Conservation (phyloP, 2,888 invertebrate genomes). For the Diarsia brunnea region DNA sequence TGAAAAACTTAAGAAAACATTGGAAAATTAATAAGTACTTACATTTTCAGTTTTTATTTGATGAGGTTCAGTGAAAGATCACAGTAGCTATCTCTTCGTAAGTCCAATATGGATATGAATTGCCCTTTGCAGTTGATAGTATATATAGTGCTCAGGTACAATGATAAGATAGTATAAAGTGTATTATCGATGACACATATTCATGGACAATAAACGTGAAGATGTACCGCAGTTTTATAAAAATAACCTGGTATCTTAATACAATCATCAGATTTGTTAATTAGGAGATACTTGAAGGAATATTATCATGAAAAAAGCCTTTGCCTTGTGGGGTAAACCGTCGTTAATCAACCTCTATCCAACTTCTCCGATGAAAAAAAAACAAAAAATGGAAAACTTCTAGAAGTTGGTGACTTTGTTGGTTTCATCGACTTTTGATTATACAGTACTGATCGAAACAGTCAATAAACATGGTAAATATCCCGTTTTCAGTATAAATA, state of each 20-base stretch:
- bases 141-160: not conserved
- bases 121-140: not conserved
- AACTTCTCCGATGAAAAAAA: no score
- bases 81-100: slow-evolving; percentile 1
- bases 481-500: no score
- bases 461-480: no score
- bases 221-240: not conserved
- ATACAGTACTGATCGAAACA: no score
- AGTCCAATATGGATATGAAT: not conserved
- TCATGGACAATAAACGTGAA: not conserved
- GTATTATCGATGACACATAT: slow-evolving; percentile 8
- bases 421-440: no score
- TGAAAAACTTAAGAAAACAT: not conserved
- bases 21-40: not conserved
- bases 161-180: slow-evolving; percentile 2
- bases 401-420: no score
- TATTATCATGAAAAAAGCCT: not conserved
- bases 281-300: not conserved
- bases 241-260: slow-evolving; percentile 1
- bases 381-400: no score
- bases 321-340: not conserved
- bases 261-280: not conserved
- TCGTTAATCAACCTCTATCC: no score
- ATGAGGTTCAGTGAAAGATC: not conserved
- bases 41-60: not conserved